These are phyloP conservation scores for Meandrina meandrites DNA, from an alignment of 92 coral and sea anemone genomes.

Conservation along the genomic window DNA sequence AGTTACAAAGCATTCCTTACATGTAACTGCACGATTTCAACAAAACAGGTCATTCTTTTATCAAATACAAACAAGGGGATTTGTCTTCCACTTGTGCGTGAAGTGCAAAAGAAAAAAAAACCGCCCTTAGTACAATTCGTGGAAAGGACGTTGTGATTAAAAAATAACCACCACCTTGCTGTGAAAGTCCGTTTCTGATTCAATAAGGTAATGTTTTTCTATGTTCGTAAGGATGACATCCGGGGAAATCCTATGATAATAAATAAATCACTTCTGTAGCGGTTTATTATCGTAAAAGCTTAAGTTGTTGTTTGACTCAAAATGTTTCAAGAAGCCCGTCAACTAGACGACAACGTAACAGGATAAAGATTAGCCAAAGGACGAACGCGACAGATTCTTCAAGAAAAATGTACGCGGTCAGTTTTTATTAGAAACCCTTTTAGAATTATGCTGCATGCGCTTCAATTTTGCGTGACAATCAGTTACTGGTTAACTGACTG, in stretches of 20 bases:
- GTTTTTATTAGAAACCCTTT: no score
- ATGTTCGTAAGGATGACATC: background rate
- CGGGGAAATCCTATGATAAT: background rate
- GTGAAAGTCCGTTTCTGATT: background rate
- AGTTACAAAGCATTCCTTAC: background rate
- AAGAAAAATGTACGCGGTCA: background rate
- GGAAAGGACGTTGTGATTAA: no score
- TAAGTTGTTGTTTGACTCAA: background rate
- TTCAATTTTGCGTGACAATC: background rate
- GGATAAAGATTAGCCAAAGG: background rate
- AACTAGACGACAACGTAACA: background rate
- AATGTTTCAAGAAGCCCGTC: background rate
- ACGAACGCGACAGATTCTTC: background rate
- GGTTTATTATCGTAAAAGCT: background rate
- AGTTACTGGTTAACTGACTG: background rate
- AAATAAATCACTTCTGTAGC: background rate
- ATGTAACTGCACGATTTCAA: background rate
- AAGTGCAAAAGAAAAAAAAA: no score
- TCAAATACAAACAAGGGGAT: no score
- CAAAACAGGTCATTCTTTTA: background rate
- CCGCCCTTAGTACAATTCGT: no score
- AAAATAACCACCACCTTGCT: no score
- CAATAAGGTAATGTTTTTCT: background rate
- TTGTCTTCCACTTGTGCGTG: no score
- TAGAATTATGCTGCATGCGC: background rate